A percentile compares a stretch with the other conserved stretches of the same genome.
Evolutionary conservation across 2,797 vertebrate species (phyloP).

Genomic region (Pangasius macronema): DNA sequence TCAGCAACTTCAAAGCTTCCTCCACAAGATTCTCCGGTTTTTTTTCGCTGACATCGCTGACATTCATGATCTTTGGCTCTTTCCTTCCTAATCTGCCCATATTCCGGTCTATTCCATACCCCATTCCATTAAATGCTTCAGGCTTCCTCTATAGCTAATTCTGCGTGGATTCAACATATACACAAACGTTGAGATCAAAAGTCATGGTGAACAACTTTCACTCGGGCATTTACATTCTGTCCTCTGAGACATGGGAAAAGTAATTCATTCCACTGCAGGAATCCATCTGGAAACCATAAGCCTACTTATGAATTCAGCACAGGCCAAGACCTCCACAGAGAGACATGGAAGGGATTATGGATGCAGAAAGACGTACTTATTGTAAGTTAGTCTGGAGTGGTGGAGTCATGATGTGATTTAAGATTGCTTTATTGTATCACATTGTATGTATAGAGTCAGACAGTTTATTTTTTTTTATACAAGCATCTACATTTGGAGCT

Average conservation of each 20-base stretch:
- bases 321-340: constrained; percentile 54
- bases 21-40: neutral
- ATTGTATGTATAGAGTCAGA: neutral
- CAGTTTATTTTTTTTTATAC: neutral
- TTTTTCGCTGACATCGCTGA: neutral
- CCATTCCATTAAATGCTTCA: neutral
- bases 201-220: constrained; percentile 4
- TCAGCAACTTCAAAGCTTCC: neutral
- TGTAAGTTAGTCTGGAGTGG: neutral
- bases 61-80: neutral
- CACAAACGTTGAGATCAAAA: constrained; percentile 16
- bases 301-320: constrained; percentile 67
- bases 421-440: neutral
- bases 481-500: neutral
- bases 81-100: neutral
- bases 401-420: constrained; percentile 20
- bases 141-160: constrained; percentile 19
- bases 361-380: constrained; percentile 28
- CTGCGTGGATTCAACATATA: constrained; percentile 20
- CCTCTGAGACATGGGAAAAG: constrained; percentile 38
- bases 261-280: constrained; percentile 61
- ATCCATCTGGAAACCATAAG: constrained; percentile 70
- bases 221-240: constrained; percentile 29
- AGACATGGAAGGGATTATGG: constrained; percentile 39
- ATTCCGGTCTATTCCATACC: neutral